Conservation (phyloP, 1,140 invertebrate genomes). For the Bathynomus jamesi region DNA sequence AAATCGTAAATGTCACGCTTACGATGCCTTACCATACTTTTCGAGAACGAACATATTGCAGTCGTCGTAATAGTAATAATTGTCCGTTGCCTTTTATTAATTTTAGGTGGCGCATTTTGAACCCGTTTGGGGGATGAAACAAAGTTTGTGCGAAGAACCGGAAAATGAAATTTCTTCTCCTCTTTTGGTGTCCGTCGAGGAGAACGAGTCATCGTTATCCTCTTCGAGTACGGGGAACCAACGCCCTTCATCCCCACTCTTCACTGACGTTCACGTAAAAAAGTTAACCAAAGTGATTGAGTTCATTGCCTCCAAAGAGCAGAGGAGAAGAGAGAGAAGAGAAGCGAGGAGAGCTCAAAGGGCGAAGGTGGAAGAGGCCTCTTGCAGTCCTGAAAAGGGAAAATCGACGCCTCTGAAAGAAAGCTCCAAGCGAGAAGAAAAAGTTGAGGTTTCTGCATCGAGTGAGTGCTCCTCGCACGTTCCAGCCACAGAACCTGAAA, state of each 20-base stretch:
- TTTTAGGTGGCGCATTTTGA: slow-evolving; percentile 88
- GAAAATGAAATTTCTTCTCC: slow-evolving; percentile 15
- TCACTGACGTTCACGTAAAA: slow-evolving; percentile 16
- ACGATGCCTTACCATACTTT: no score
- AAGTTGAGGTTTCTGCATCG: no score
- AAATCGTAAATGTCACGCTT: no score
- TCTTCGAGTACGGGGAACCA: slow-evolving; percentile 7
- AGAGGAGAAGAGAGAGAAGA: slow-evolving; percentile 20
- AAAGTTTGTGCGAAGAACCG: slow-evolving; percentile 26
- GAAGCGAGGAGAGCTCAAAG: slow-evolving; percentile 12
- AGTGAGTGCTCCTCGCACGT: no score
- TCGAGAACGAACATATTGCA: no score
- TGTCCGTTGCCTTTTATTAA: no score
- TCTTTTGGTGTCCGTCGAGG: slow-evolving; percentile 15
- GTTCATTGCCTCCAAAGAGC: slow-evolving; percentile 17
- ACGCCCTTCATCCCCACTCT: slow-evolving; percentile 11
- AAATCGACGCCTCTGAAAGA: no score
- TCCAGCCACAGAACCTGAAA: no score
- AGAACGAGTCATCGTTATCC: slow-evolving; percentile 13
- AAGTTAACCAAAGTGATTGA: slow-evolving; percentile 24
- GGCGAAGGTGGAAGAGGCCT: background rate
- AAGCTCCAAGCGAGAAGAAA: no score
- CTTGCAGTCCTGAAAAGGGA: no score
- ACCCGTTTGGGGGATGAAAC: slow-evolving; percentile 85
- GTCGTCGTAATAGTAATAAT: no score